Base-by-base conservation (phyloP, 2,113 vertebrate genomes). In the Rhinolophus ferrumequinum region DNA sequence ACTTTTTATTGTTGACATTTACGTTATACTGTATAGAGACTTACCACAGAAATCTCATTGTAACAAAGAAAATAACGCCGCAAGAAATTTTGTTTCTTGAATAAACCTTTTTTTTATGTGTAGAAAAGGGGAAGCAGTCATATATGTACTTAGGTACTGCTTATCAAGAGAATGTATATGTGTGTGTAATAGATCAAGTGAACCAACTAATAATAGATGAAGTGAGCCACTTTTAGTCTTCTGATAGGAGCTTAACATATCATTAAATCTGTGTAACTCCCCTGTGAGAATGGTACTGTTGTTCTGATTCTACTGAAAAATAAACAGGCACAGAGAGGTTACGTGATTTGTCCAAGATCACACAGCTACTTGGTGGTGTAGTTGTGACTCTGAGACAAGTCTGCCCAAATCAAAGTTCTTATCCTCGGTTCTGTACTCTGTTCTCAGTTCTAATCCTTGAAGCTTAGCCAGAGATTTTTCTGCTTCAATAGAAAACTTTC, bases 401-500 rank as follows among this genome's bases (percentile, higher is more conserved):
- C 62, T 60, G 13, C 47, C 50, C 33, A 60, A 67, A 80, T 79
- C 44, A 81, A 90, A 76, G 38, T 33, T 16, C 30, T 24, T 92
- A 82, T 75, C 33, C 21, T 62, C 47, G 62, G 41, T 86, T 72
- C 22, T 56, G 1, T 77, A 28, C n/a, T 60, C 6, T 66, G 9
- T 11, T 89, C 35, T 85, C 73, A 16, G 38, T 77, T 94, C 54
- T 69, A 67, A 52, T 58, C 73, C 19, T 94, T 86, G 67, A 88
- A 94, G 30, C 6, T 86, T 54, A 44, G 41, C 62, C 50, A 60
- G 44, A 86, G 60, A 56, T 66, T 91, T 41, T 87, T 97, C 73
- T 95, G 41, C 70, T 94, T 82, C 56, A 58, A 9, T 47, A 82
- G 54, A 75, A 86, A 85, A 70, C 33, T 89, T 91, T 86, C 26